phyloP scores from a whole-genome alignment of 2,797 vertebrate species.

The Gymnothorax javanicus region DNA sequence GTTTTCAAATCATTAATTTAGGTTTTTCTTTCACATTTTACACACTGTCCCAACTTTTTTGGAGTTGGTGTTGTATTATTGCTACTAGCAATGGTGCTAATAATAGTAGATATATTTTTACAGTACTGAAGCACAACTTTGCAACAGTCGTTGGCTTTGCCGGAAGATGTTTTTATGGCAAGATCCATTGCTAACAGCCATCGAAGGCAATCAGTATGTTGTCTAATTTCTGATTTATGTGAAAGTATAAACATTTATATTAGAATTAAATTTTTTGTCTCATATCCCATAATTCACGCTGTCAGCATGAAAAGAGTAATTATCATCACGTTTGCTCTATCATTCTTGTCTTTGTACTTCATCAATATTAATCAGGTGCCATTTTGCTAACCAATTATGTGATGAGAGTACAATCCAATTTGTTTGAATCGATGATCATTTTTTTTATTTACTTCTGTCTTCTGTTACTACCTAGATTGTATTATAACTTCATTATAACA shows the following conservation, averaged over 20 bases:
- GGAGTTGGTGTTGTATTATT: too few species aligned
- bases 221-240: neutral
- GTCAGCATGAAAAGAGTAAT: neutral
- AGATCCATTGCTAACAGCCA: conserved; percentile 41
- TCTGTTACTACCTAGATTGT: conserved; percentile 26
- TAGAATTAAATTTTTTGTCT: neutral
- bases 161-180: conserved; percentile 37
- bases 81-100: too few species aligned
- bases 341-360: conserved; percentile 18
- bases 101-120: too few species aligned
- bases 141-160: conserved; percentile 39
- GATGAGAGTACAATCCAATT: conserved; percentile 21
- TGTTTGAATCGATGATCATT: conserved; percentile 1
- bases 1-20: too few species aligned
- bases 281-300: neutral
- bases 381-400: conserved; percentile 25
- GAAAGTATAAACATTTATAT: neutral
- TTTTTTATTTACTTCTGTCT: neutral
- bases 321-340: neutral
- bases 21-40: too few species aligned
- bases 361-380: conserved; percentile 31
- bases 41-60: too few species aligned
- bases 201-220: conserved; percentile 15
- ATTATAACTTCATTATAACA: neutral
- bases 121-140: conserved; percentile 32